Percentiles rank a stretch among this genome's conserved stretches.
phyloP scores from a whole-genome alignment of 2,113 vertebrate species.

The Lucifuga dentata region DNA sequence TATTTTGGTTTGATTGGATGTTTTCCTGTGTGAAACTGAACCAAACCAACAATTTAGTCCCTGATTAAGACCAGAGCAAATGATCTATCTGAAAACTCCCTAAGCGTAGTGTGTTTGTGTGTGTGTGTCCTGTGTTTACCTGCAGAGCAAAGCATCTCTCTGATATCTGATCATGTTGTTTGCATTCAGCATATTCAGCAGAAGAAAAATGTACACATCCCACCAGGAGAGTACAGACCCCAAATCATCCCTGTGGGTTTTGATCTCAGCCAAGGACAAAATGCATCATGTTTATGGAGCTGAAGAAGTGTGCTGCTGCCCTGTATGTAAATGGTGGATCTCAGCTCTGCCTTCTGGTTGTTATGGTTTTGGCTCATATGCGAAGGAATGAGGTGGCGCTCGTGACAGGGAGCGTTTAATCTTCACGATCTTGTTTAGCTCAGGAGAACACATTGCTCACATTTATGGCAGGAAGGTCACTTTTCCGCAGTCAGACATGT shows the following conservation, averaged over 20 bases:
- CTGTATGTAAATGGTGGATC: constrained; percentile 6
- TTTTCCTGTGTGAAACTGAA: no score
- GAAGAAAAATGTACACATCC: not conserved
- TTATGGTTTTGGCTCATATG: constrained; percentile 2
- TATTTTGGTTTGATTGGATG: no score
- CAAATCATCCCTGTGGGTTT: constrained; percentile 9
- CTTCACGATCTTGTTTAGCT: constrained; percentile 7
- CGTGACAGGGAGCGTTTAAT: constrained; percentile 26
- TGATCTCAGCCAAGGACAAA: constrained; percentile 13
- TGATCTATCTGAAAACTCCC: no score
- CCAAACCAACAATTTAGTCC: no score
- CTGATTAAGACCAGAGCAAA: no score
- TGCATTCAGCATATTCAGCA: constrained; percentile 10
- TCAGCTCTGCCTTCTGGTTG: not conserved
- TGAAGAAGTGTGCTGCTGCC: constrained; percentile 4
- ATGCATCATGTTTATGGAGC: constrained; percentile 13
- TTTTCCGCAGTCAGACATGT: constrained; percentile 46
- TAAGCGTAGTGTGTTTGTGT: no score
- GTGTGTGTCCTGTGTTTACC: not conserved
- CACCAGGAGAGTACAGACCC: not conserved
- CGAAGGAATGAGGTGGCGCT: not conserved
- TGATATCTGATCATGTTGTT: not conserved
- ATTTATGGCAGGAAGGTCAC: constrained; percentile 59
- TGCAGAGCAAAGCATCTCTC: constrained; percentile 3
- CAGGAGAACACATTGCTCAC: constrained; percentile 46